Conservation (phyloP, 2,113 vertebrate species). For the Psophia crepitans region DNA sequence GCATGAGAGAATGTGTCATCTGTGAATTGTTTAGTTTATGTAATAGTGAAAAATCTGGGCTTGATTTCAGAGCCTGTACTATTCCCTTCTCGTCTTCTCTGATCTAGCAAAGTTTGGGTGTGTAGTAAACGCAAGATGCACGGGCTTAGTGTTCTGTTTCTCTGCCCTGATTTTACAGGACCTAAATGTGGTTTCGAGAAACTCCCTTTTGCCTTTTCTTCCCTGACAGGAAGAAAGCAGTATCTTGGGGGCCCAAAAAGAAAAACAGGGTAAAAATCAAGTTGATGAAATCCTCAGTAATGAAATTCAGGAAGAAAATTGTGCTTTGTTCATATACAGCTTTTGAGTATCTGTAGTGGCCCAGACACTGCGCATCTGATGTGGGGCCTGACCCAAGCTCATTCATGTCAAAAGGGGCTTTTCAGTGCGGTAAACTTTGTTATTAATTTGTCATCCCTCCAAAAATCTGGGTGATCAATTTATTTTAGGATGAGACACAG, state of each 20-base stretch:
- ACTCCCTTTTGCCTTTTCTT: neutral
- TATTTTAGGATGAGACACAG: neutral
- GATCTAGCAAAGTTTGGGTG: neutral
- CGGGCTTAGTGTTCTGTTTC: neutral
- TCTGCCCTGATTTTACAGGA: neutral
- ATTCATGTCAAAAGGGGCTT: neutral
- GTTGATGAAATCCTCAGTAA: neutral
- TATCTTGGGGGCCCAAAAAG: neutral
- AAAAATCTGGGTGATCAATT: neutral
- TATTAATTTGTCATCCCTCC: neutral
- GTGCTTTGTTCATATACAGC: neutral
- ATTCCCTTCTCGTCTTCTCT: neutral
- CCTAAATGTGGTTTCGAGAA: neutral
- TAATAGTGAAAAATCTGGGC: conserved; percentile 56
- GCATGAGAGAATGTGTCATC: conserved; percentile 63
- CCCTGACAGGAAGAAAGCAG: neutral
- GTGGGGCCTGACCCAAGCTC: neutral
- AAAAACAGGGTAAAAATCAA: neutral
- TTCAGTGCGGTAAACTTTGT: neutral
- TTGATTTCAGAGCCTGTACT: conserved; percentile 52
- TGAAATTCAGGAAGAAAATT: neutral
- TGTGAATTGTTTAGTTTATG: conserved; percentile 49
- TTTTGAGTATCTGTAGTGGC: neutral
- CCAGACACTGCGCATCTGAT: neutral
- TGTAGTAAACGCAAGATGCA: neutral